phyloP scores from a whole-genome alignment of 2,113 vertebrate species.

The Rana temporaria region DNA sequence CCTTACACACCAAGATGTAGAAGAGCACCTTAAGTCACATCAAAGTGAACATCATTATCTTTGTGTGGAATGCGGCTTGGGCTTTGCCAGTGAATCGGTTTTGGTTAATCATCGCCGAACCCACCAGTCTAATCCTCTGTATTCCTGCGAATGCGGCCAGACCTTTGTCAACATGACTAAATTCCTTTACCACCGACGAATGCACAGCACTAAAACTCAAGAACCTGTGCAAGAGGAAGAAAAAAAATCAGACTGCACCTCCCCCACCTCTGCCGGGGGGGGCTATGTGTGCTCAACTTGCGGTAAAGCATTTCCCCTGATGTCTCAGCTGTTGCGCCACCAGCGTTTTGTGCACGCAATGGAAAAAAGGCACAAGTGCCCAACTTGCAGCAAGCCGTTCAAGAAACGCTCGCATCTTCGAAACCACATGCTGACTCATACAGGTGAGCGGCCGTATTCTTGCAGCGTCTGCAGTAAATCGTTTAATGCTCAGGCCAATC shows the following conservation, averaged over 20 bases:
- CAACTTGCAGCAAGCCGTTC: slow-evolving; percentile 84
- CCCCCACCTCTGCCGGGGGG: slow-evolving; percentile 38
- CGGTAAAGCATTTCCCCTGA: slow-evolving; percentile 68
- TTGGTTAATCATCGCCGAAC: slow-evolving; percentile 84
- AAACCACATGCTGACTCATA: slow-evolving; percentile 87
- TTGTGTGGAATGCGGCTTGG: slow-evolving; percentile 87
- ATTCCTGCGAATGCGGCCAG: slow-evolving; percentile 88
- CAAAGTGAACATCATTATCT: slow-evolving; percentile 75
- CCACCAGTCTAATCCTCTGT: slow-evolving; percentile 83
- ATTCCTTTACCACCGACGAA: slow-evolving; percentile 91
- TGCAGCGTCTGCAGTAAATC: slow-evolving; percentile 87
- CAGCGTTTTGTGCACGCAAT: slow-evolving; percentile 70
- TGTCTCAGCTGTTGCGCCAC: slow-evolving; percentile 76
- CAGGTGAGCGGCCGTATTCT: slow-evolving; percentile 85
- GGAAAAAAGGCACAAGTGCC: slow-evolving; percentile 71
- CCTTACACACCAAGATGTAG: slow-evolving; percentile 64
- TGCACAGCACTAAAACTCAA: slow-evolving; percentile 69
- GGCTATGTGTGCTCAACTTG: slow-evolving; percentile 69
- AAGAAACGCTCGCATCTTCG: slow-evolving; percentile 87
- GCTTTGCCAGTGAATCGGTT: slow-evolving; percentile 83
- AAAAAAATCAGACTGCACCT: slow-evolving; percentile 48
- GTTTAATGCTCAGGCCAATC: slow-evolving; percentile 87
- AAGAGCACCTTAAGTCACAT: slow-evolving; percentile 68
- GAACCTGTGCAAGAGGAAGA: slow-evolving; percentile 63
- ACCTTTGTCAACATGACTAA: slow-evolving; percentile 91